Percentiles rank a stretch among this genome's conserved stretches.
These are phyloP conservation scores for Atractosteus spatula DNA, from an alignment of 2,113 vertebrate genomes.

Conservation along the genomic window DNA sequence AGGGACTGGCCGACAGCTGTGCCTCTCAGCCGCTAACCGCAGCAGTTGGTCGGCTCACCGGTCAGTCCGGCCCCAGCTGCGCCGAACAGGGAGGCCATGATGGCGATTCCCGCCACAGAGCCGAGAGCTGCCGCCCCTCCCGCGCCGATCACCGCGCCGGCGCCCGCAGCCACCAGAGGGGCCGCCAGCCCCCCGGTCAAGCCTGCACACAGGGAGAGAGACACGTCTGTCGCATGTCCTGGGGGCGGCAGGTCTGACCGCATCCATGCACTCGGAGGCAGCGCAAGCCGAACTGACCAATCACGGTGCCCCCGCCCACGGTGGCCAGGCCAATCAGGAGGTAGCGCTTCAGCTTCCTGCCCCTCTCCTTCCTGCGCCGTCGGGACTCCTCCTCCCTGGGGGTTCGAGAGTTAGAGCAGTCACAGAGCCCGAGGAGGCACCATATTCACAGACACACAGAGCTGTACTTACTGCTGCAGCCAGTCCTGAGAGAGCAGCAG, in stretches of 20 bases:
- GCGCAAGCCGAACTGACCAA: slow-evolving; percentile 66
- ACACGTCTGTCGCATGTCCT: too few relatives aligned
- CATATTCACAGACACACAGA: not conserved
- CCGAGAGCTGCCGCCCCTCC: slow-evolving; percentile 88
- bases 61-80: slow-evolving; percentile 92
- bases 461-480: slow-evolving; percentile 36
- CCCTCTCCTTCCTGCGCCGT: slow-evolving; percentile 77
- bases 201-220: slow-evolving; percentile 57
- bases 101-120: slow-evolving; percentile 84
- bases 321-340: slow-evolving; percentile 91
- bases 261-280: not conserved
- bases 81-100: slow-evolving; percentile 91
- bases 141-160: slow-evolving; percentile 80
- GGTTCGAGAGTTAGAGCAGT: not conserved
- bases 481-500: slow-evolving; percentile 43
- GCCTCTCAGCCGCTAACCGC: not conserved
- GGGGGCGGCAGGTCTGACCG: too few relatives aligned
- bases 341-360: slow-evolving; percentile 79
- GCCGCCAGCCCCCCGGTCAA: slow-evolving; percentile 93
- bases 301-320: slow-evolving; percentile 86
- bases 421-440: not conserved
- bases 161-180: slow-evolving; percentile 85
- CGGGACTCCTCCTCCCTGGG: slow-evolving; percentile 74
- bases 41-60: slow-evolving; percentile 56
- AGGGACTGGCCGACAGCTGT: not conserved